Conservation (phyloP, 2,113 vertebrate species). For the Phyllostomus hastatus region DNA sequence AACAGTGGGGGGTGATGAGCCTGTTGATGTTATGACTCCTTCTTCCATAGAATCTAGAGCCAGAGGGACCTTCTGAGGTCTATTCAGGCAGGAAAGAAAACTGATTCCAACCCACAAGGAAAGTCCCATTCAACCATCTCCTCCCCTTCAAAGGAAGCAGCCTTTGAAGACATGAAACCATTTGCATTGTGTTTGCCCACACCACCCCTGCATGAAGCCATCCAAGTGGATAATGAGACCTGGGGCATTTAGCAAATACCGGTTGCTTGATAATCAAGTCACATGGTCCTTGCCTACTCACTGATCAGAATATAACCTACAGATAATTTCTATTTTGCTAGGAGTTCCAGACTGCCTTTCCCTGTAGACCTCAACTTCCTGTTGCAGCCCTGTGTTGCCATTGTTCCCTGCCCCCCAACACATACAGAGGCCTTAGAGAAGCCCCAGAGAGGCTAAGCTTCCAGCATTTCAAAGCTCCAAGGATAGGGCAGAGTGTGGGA, state of each 20-base stretch:
- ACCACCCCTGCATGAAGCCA: neutral
- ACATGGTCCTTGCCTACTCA: neutral
- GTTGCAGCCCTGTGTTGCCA: neutral
- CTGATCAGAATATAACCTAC: neutral
- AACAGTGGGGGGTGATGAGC: neutral
- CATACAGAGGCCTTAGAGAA: neutral
- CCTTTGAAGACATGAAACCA: neutral
- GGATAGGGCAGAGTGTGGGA: neutral
- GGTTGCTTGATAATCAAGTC: constrained; percentile 50
- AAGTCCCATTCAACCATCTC: neutral
- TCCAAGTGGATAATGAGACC: constrained; percentile 13
- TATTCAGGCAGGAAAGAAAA: neutral
- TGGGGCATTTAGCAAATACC: constrained; percentile 10
- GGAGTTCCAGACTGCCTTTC: neutral
- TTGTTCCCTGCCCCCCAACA: accelerated
- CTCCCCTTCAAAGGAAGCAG: neutral
- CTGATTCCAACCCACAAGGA: neutral
- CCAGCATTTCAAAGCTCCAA: neutral
- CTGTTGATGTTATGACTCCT: accelerated
- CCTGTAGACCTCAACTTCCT: no score
- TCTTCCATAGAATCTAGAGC: neutral
- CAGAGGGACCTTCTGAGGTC: neutral
- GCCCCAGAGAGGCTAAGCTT: neutral
- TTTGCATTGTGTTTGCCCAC: constrained; percentile 6
- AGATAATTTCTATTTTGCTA: neutral